These are phyloP conservation scores for Pica pica DNA, from an alignment of 2,113 vertebrate species.

Conservation along the genomic window DNA sequence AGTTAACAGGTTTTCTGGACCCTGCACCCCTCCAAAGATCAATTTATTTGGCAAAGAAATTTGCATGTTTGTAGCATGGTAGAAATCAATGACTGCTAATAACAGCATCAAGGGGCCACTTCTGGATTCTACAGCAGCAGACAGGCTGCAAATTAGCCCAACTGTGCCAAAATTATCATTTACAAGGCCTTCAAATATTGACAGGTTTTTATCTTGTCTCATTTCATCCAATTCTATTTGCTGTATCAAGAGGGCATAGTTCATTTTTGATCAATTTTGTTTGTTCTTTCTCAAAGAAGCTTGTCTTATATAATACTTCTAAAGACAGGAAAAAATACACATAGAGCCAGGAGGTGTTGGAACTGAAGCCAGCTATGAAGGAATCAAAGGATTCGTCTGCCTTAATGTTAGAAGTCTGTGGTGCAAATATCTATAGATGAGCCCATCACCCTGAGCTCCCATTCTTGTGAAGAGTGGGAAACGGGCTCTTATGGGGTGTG, in stretches of 20 bases:
- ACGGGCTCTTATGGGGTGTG: neutral
- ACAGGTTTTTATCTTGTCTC: neutral
- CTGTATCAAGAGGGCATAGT: neutral
- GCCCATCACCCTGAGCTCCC: neutral
- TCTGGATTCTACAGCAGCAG: neutral
- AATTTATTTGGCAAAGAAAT: neutral
- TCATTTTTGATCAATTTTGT: constrained; percentile 35
- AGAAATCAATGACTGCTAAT: neutral
- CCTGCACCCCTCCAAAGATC: neutral
- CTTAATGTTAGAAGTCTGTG: neutral
- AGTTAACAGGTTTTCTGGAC: neutral
- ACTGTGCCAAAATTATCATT: neutral
- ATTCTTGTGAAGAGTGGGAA: neutral
- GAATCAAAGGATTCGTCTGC: constrained; percentile 25
- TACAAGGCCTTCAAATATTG: neutral
- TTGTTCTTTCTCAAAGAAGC: constrained; percentile 4
- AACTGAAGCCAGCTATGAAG: neutral
- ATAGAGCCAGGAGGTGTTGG: neutral
- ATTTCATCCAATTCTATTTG: neutral
- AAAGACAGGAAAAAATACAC: neutral
- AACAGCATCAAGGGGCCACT: neutral
- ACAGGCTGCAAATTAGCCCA: neutral
- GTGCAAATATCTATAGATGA: neutral
- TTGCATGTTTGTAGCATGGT: neutral
- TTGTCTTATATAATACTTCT: neutral